Evolutionary conservation across 2,888 invertebrate genomes (phyloP).

Genomic region (Drosophila borborema): DNA sequence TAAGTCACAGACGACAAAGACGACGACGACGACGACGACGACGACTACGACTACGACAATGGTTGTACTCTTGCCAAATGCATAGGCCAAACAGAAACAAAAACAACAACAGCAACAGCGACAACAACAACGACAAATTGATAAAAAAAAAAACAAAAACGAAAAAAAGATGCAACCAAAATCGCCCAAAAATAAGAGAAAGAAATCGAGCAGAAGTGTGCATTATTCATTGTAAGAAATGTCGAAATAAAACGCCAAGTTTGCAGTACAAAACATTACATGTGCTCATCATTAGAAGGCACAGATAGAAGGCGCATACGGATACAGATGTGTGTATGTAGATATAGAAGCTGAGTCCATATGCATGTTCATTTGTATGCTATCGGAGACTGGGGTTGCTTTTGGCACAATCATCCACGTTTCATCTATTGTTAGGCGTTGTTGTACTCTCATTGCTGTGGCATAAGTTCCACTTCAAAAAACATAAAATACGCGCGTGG

Average conservation of each 20-base stretch:
- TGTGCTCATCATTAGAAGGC: slow-evolving; percentile 75
- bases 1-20: slow-evolving; percentile 68
- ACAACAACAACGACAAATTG: neutral
- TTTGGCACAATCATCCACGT: slow-evolving; percentile 77
- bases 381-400: slow-evolving; percentile 21
- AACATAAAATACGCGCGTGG: slow-evolving; percentile 76
- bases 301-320: slow-evolving; percentile 17
- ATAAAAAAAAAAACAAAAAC: slow-evolving; percentile 18
- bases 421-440: slow-evolving; percentile 74
- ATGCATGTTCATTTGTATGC: slow-evolving; percentile 6
- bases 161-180: slow-evolving; percentile 40
- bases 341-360: neutral
- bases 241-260: slow-evolving; percentile 77
- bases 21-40: slow-evolving; percentile 19
- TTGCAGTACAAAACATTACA: slow-evolving; percentile 77
- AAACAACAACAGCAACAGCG: slow-evolving; percentile 14
- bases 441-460: slow-evolving; percentile 55
- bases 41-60: slow-evolving; percentile 54
- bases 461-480: slow-evolving; percentile 80
- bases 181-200: slow-evolving; percentile 46
- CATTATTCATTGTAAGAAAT: slow-evolving; percentile 77
- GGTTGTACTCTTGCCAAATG: slow-evolving; percentile 67
- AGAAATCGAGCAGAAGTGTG: slow-evolving; percentile 55
- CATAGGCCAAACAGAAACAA: slow-evolving; percentile 22
- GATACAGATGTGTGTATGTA: neutral